Evolutionary conservation across 2,888 invertebrate species (phyloP).

Genomic region (Synanthedon andrenaeformis): DNA sequence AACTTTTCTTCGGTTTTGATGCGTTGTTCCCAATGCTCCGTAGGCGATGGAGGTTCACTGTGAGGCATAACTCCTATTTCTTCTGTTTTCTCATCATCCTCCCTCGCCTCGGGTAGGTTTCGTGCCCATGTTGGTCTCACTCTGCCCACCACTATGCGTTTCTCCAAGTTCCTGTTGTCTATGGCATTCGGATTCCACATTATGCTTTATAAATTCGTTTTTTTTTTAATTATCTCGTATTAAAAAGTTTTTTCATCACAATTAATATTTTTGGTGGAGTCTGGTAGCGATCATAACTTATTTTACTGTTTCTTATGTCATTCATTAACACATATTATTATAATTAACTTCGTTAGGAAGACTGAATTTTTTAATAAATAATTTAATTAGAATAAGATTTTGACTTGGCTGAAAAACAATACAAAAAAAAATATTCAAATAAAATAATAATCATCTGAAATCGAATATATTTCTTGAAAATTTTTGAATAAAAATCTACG

Average conservation of each 20-base stretch:
- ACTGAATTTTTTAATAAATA: no score
- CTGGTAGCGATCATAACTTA: no score
- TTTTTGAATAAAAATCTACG: not conserved
- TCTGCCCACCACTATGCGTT: constrained; percentile 71
- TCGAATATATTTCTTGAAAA: not conserved
- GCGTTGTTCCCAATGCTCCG: constrained; percentile 49
- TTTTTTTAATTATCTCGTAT: not conserved
- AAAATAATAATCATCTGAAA: not conserved
- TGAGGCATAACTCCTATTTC: constrained; percentile 52
- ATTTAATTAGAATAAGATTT: no score
- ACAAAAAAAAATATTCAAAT: not conserved
- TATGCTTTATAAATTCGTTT: constrained; percentile 4
- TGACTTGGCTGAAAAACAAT: no score
- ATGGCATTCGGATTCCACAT: constrained; percentile 64
- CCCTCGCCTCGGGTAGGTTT: constrained; percentile 55
- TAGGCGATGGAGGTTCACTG: constrained; percentile 57
- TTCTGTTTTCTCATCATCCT: constrained; percentile 51
- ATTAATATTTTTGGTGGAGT: no score
- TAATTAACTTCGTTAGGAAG: no score
- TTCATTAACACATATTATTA: no score
- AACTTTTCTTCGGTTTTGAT: constrained; percentile 63
- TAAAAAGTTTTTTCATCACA: not conserved
- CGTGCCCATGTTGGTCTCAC: constrained; percentile 69
- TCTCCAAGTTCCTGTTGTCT: constrained; percentile 68
- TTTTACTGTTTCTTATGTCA: no score